Base-by-base conservation (phyloP, 2,888 invertebrate genomes). In the Labia minor region DNA sequence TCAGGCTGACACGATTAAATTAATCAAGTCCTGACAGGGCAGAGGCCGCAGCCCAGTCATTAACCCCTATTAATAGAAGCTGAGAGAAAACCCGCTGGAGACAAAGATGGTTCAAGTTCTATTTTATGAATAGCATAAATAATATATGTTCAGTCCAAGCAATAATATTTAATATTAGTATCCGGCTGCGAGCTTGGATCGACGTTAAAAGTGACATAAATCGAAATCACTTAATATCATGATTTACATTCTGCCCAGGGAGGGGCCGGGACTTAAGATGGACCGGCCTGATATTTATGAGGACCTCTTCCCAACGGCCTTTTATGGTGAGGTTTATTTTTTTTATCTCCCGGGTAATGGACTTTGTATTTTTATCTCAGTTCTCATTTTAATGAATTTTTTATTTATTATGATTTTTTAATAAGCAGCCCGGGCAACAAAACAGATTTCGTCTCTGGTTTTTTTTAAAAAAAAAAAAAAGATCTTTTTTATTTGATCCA, bases 201-300 rank as follows among this genome's bases (percentile, higher is more conserved):
- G 49, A 49, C 49, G 49, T 49, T 49, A 49, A 49, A 49, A 49
- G 49, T 49, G 49, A 49, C 49, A 49, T 49, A 49, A 49, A 49
- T 49, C 49, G 49, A 49, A 49, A 49, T 49, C 49, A 49, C 49
- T 49, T 49, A 49, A 49, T 49, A 49, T 49, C 49, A 49, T 49
- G 49, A 49, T 49, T 49, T 49, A 49, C 49, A 49, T 49, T 26
- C n/a, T 8, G 49, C 49, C 49, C 49, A 16, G 26, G 26, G 26
- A 26, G 26, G 26, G 26, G 26, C 26, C 26, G 26, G 26, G 26
- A 26, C 26, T 26, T 26, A 26, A 49, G 49, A 49, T 16, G 49
- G 49, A 49, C 49, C 49, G 49, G 16, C 49, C 49, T 14, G 49
- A 49, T 49, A 49, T 49, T 49, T 49, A 49, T 16, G 49, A 49